Evolutionary conservation across 2,113 vertebrate species (phyloP).

Genomic region (Salvator merianae): DNA sequence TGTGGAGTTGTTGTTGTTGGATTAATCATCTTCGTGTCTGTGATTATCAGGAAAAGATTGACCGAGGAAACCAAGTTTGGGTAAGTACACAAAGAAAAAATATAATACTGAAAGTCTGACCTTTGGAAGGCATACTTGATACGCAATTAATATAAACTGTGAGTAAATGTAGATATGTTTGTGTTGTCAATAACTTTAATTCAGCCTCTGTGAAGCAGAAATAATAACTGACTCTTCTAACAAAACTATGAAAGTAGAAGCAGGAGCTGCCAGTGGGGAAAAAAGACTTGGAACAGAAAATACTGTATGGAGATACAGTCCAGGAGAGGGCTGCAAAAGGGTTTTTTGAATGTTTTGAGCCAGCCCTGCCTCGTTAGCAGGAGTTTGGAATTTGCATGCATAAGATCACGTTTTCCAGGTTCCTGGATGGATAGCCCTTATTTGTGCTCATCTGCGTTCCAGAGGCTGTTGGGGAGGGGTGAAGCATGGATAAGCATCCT

Average conservation of each 20-base stretch:
- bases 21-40: slow-evolving; percentile 74
- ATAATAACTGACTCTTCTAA: background rate
- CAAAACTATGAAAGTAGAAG: background rate
- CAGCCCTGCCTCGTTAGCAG: too few relatives aligned
- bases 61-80: slow-evolving; percentile 77
- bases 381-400: too few relatives aligned
- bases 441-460: too few relatives aligned
- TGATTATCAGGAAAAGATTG: slow-evolving; percentile 77
- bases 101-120: background rate
- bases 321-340: too few relatives aligned
- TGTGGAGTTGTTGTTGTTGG: slow-evolving; percentile 77
- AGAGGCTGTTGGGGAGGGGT: too few relatives aligned
- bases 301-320: background rate
- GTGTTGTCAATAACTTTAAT: background rate
- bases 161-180: background rate
- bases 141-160: too few relatives aligned
- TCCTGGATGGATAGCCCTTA: too few relatives aligned
- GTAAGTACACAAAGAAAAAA: slow-evolving; percentile 70
- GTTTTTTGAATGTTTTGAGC: too few relatives aligned
- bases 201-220: background rate
- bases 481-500: too few relatives aligned
- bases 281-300: background rate
- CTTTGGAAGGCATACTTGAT: background rate
- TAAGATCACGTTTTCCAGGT: too few relatives aligned
- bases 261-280: background rate